Evolutionary conservation across 2,113 vertebrate species (phyloP).

Genomic region (Salvelinus namaycush): DNA sequence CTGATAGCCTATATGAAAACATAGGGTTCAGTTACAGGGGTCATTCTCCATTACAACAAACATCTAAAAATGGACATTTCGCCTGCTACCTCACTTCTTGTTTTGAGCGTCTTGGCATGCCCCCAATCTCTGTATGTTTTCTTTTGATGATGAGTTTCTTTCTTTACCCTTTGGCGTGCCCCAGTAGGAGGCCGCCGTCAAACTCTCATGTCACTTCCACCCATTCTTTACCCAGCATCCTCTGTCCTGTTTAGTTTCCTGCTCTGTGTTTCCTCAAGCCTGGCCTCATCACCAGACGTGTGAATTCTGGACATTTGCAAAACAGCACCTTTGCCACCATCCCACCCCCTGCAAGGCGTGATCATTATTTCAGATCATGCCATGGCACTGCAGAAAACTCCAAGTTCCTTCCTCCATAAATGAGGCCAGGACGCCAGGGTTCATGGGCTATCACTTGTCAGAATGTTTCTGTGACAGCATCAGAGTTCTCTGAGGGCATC

Average conservation of each 20-base stretch:
- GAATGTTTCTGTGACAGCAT: too few relatives aligned
- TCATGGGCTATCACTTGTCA: too few relatives aligned
- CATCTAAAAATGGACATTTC: background rate
- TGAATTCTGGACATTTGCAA: background rate
- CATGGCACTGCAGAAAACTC: too few relatives aligned
- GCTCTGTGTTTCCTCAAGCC: background rate
- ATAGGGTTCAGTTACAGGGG: too few relatives aligned
- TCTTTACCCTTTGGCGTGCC: background rate
- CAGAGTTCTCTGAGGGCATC: too few relatives aligned
- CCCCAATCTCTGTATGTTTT: background rate
- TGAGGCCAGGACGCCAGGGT: too few relatives aligned
- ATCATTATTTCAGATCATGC: too few relatives aligned
- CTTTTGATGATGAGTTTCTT: slow-evolving; percentile 1
- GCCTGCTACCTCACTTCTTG: background rate
- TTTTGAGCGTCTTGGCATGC: background rate
- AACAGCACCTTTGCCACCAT: too few relatives aligned
- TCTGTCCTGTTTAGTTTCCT: slow-evolving; percentile 27
- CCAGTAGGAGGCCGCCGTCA: background rate
- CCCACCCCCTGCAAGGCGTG: too few relatives aligned
- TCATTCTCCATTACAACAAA: too few relatives aligned
- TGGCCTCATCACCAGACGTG: background rate
- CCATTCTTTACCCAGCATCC: slow-evolving; percentile 17
- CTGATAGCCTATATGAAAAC: too few relatives aligned
- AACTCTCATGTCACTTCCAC: slow-evolving; percentile 7
- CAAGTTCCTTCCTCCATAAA: too few relatives aligned